Percentiles rank a stretch among this genome's conserved stretches.
Evolutionary conservation across 2,797 vertebrate species (phyloP).

Genomic region (Hippopotamyrus pictus): DNA sequence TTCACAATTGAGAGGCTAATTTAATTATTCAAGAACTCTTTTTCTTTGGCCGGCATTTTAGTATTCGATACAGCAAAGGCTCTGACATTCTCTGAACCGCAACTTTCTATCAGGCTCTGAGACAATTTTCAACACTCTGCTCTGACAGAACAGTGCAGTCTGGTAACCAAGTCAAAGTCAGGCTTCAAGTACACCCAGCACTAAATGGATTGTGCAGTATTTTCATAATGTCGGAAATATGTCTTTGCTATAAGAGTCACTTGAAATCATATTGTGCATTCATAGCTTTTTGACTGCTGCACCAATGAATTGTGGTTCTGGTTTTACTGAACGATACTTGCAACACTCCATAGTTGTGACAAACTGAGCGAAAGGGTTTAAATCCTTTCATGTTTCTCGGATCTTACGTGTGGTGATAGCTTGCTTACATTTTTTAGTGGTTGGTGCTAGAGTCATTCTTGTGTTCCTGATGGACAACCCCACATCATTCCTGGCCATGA

Average conservation of each 20-base stretch:
- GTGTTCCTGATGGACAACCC: constrained; percentile 60
- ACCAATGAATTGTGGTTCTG: neutral
- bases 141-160: neutral
- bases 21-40: neutral
- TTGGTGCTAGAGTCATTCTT: constrained; percentile 57
- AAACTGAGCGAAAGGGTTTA: neutral
- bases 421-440: constrained; percentile 26
- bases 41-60: neutral
- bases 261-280: neutral
- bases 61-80: neutral
- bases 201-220: neutral
- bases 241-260: neutral
- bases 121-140: neutral
- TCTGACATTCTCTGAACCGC: neutral
- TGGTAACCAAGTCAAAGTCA: neutral
- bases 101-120: neutral
- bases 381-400: neutral
- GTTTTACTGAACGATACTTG: neutral
- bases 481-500: constrained; percentile 63
- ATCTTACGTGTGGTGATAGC: neutral
- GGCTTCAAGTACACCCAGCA: neutral
- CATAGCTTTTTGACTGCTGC: neutral
- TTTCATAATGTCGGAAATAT: neutral
- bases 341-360: neutral
- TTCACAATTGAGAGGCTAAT: neutral